These are phyloP conservation scores for Lamprotornis superbus DNA, from an alignment of 2,113 vertebrate species.

Conservation along the genomic window DNA sequence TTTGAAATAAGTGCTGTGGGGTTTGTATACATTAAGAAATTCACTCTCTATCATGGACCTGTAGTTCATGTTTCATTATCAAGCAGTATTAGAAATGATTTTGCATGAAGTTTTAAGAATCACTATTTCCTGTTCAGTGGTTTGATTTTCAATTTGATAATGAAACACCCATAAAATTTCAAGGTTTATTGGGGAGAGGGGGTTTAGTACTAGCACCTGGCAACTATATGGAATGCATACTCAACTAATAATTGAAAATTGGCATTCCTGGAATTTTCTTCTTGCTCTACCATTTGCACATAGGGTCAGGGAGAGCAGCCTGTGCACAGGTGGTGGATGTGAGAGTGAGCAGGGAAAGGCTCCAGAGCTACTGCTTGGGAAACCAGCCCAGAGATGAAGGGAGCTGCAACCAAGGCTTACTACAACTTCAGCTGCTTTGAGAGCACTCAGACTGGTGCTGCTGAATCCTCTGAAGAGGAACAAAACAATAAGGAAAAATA, in stretches of 20 bases:
- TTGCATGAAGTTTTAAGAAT: not conserved
- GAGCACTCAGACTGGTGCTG: not conserved
- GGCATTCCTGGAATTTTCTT: not conserved
- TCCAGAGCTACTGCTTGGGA: not conserved
- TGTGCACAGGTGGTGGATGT: not conserved
- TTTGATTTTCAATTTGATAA: slow-evolving; percentile 48
- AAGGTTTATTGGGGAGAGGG: not conserved
- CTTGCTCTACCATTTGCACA: not conserved
- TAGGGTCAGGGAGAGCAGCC: not conserved
- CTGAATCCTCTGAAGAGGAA: not conserved
- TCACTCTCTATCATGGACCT: not conserved
- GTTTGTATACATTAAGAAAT: not conserved
- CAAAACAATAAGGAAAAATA: not conserved
- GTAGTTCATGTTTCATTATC: slow-evolving; percentile 4
- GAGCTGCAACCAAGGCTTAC: not conserved
- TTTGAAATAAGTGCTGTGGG: not conserved
- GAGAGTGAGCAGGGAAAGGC: not conserved
- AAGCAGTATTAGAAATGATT: not conserved
- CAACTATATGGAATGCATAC: not conserved
- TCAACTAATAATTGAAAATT: slow-evolving; percentile 27
- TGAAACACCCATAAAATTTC: slow-evolving; percentile 40
- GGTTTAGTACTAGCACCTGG: slow-evolving; percentile 33
- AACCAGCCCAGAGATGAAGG: not conserved
- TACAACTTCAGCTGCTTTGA: not conserved
- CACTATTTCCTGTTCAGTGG: slow-evolving; percentile 12